Base-by-base conservation (phyloP, 92 coral and sea anemone species). In the Porites divaricata region DNA sequence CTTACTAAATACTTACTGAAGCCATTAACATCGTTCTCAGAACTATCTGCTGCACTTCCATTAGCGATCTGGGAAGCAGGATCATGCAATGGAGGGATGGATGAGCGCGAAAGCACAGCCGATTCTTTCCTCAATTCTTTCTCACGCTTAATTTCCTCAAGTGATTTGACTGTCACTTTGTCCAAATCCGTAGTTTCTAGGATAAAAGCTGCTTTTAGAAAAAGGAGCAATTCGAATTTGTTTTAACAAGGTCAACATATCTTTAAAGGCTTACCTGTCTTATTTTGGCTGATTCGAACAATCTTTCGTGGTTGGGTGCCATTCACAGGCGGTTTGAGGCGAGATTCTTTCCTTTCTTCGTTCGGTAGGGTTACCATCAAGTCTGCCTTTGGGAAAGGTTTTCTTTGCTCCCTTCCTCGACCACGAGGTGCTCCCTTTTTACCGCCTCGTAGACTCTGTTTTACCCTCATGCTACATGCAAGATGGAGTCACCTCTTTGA, bases 81-180 rank as follows among this genome's bases (percentile, higher is more conserved):
- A 9, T 56, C 67, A 1, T 41, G 23, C 9, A 5, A 13, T 8
- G 84, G 53, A 8, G 35, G 14, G 15, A 19, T 2, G 53, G 63
- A 11, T 2, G 61, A 9, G 13, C 45, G 45, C 45, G 45, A 35
- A 35, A 35, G 45, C 45, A 19, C 77, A 22, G 77, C 15, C 5
- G 62, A 24, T 15, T 61, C 63, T 69, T 82, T 87, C 71, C 22
- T 76, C 83, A 81, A 78, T 70, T 92, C 95, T 62, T 90, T 90
- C 45, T 91, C 98, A 16, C 88, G 82, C 68, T 59, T 92, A 12
- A 94, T 92, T 79, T 94, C 95, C n/a, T 92, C 95, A 54, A 94
- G 48, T 12, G 95, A 84, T 77, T 94, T 94, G 13, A 94, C 91
- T 51, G 93, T 94, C 2, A 94, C 76, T 26, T 89, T 88, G 2